These are phyloP conservation scores for Lophius americanus DNA, from an alignment of 2,797 vertebrate genomes.

Conservation along the genomic window DNA sequence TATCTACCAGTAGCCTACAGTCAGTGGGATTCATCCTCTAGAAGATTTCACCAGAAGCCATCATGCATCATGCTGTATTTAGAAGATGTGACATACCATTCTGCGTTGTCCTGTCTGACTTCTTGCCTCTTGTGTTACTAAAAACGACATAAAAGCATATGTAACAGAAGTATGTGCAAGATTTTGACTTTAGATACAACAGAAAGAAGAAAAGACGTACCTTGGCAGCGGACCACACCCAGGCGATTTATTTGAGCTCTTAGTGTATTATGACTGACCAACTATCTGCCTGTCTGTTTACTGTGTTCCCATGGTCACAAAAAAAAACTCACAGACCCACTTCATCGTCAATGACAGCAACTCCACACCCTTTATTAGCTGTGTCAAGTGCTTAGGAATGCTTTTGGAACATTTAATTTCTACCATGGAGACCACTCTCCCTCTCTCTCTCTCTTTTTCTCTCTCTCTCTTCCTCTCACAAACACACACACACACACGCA, in stretches of 20 bases:
- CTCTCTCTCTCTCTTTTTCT: neutral
- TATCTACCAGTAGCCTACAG: no score
- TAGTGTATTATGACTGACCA: slow-evolving; percentile 66
- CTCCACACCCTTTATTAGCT: slow-evolving; percentile 42
- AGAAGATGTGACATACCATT: no score
- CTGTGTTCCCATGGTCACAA: slow-evolving; percentile 60
- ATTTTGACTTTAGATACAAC: slow-evolving; percentile 13
- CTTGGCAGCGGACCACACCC: slow-evolving; percentile 44
- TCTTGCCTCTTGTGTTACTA: neutral
- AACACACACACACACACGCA: neutral
- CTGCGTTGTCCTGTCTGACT: no score
- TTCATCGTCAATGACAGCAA: slow-evolving; percentile 37
- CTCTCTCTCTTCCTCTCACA: neutral
- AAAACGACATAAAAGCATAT: neutral
- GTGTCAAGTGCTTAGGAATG: slow-evolving; percentile 20
- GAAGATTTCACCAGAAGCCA: no score
- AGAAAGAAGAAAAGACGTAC: slow-evolving; percentile 3
- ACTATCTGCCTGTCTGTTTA: slow-evolving; percentile 60
- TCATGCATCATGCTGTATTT: no score
- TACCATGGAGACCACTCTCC: neutral
- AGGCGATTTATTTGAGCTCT: slow-evolving; percentile 56
- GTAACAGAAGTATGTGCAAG: neutral
- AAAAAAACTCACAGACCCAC: slow-evolving; percentile 53
- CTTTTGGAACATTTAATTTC: slow-evolving; percentile 24
- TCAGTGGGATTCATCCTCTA: no score